These are phyloP conservation scores for Metridium senile DNA, from an alignment of 92 coral and sea anemone species.

Conservation along the genomic window DNA sequence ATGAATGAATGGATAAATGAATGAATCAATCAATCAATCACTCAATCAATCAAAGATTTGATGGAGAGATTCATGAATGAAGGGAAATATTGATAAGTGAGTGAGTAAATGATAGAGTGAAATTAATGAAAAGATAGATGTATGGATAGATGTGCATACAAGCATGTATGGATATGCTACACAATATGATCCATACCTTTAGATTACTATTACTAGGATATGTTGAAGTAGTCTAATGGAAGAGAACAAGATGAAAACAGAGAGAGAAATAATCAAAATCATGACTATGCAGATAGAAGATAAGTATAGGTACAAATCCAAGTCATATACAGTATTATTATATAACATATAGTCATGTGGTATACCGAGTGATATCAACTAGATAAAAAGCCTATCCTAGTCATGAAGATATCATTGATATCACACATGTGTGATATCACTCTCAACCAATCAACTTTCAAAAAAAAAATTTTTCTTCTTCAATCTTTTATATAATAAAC, in stretches of 20 bases:
- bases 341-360: too few species aligned
- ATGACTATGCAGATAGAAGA: neutral
- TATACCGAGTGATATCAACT: too few species aligned
- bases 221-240: conserved; percentile 40
- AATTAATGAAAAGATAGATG: neutral
- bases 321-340: too few species aligned
- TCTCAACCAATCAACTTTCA: too few species aligned
- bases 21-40: neutral
- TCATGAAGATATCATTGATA: too few species aligned
- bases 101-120: neutral
- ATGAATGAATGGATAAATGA: too few species aligned
- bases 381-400: too few species aligned
- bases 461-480: too few species aligned
- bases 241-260: conserved; percentile 10
- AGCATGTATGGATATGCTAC: neutral
- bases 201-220: conserved; percentile 7
- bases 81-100: neutral
- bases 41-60: neutral
- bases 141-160: neutral
- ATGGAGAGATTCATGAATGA: neutral
- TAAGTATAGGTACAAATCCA: too few species aligned
- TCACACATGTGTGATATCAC: too few species aligned
- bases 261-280: conserved; percentile 5
- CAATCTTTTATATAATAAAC: too few species aligned
- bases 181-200: conserved; percentile 31